These are phyloP conservation scores for Andrena cerasifolii DNA, from an alignment of 1,140 invertebrate genomes.

Conservation along the genomic window DNA sequence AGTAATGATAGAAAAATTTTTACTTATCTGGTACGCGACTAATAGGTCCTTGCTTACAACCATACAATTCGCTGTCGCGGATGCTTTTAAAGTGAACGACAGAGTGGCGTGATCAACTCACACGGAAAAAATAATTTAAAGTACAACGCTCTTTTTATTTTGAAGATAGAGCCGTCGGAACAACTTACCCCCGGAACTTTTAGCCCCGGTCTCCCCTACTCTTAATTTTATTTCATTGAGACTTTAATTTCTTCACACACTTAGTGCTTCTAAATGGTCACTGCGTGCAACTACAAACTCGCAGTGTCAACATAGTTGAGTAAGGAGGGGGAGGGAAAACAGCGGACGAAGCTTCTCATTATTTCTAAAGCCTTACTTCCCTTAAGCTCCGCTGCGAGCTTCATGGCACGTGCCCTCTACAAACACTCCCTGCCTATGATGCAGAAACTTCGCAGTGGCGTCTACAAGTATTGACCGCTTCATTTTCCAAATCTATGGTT, in stretches of 20 bases:
- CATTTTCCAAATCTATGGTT: constrained; percentile 39
- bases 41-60: too few species aligned
- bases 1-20: too few species aligned
- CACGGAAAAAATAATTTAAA: too few species aligned
- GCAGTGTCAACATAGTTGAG: constrained; percentile 17
- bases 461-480: constrained; percentile 55
- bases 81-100: too few species aligned
- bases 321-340: constrained; percentile 27
- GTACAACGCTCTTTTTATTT: too few species aligned
- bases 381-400: constrained; percentile 66
- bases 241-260: neutral
- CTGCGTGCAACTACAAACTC: neutral
- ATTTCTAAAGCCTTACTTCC: constrained; percentile 71
- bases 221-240: too few species aligned
- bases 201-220: too few species aligned
- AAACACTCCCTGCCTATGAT: constrained; percentile 55
- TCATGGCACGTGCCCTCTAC: constrained; percentile 66
- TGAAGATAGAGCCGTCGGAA: too few species aligned
- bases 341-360: constrained; percentile 58
- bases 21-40: too few species aligned
- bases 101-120: too few species aligned
- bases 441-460: constrained; percentile 51
- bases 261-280: constrained; percentile 10
- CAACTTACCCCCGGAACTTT: too few species aligned
- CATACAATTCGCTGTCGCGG: too few species aligned